A percentile compares a stretch with the other conserved stretches of the same genome.
Evolutionary conservation across 2,797 vertebrate genomes (phyloP).

Genomic region (Notamacropus eugenii): DNA sequence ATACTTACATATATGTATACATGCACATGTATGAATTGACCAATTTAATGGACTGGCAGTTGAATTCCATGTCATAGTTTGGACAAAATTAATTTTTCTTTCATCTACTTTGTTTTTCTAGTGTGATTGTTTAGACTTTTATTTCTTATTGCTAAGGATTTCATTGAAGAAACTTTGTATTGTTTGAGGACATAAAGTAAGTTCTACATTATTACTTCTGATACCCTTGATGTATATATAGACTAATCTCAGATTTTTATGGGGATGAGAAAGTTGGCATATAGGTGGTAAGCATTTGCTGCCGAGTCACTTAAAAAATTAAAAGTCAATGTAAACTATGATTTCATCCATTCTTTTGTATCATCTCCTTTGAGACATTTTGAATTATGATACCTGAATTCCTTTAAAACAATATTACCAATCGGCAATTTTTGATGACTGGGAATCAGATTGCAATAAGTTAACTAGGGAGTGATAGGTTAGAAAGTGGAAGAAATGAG

Average conservation of each 20-base stretch:
- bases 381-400: neutral
- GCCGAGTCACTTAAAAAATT: neutral
- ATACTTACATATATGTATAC: neutral
- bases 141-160: neutral
- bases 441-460: neutral
- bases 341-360: neutral
- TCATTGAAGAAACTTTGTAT: neutral
- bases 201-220: neutral
- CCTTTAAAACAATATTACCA: neutral
- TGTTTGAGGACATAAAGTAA: neutral
- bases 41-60: neutral
- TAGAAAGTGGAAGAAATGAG: neutral
- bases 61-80: neutral
- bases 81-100: neutral
- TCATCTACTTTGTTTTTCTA: neutral
- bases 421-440: neutral
- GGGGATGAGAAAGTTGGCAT: no score
- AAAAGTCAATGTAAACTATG: neutral
- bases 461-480: neutral
- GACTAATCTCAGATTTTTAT: neutral
- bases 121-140: neutral
- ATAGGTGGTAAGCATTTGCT: neutral
- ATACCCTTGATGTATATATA: neutral
- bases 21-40: neutral
- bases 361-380: neutral